Evolutionary conservation across 2,888 invertebrate genomes (phyloP).

Genomic region (Eremobia ochroleuca): DNA sequence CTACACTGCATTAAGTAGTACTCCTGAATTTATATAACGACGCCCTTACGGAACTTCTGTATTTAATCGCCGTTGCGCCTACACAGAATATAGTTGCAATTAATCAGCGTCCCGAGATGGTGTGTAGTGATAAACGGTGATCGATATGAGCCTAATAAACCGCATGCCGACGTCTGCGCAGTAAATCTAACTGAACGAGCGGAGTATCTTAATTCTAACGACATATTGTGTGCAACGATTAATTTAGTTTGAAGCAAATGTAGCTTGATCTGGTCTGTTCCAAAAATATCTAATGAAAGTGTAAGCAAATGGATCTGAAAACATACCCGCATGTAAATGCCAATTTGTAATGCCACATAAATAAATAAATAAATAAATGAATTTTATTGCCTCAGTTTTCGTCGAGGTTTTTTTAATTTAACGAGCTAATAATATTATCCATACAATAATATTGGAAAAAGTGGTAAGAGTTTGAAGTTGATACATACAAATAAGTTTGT

Average conservation of each 20-base stretch:
- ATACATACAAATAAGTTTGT: background rate
- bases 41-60: constrained; percentile 21
- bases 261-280: too few relatives aligned
- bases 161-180: constrained; percentile 14
- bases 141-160: constrained; percentile 44
- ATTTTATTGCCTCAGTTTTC: too few relatives aligned
- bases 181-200: constrained; percentile 39
- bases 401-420: background rate
- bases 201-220: constrained; percentile 25
- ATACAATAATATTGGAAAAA: background rate
- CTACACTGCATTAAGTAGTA: background rate
- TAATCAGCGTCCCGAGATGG: constrained; percentile 44
- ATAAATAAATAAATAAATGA: too few relatives aligned
- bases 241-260: constrained; percentile 11
- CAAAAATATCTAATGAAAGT: background rate
- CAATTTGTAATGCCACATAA: too few relatives aligned
- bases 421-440: background rate
- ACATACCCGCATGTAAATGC: background rate
- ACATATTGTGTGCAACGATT: background rate
- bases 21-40: background rate
- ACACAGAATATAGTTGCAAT: constrained; percentile 51
- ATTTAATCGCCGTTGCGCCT: constrained; percentile 23
- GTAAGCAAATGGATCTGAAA: background rate
- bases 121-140: constrained; percentile 49
- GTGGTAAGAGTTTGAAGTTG: background rate